phyloP scores from a whole-genome alignment of 2,797 vertebrate genomes.

The Austrolebias charrua region DNA sequence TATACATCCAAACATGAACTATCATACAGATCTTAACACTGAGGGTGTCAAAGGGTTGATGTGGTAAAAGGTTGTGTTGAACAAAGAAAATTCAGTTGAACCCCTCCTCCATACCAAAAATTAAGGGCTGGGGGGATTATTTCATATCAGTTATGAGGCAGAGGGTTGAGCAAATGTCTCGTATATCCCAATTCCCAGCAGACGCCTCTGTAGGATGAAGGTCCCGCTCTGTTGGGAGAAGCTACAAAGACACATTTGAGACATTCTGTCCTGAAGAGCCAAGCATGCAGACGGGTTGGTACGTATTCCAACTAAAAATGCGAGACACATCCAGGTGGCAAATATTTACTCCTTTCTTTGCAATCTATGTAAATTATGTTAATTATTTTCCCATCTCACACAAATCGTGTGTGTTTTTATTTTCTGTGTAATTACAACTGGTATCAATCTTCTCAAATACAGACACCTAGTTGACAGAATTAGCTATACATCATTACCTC shows the following conservation, averaged over 20 bases:
- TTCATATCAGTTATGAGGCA: constrained; percentile 58
- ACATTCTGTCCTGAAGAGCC: constrained; percentile 5
- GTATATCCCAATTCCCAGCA: constrained; percentile 44
- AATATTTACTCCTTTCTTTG: constrained; percentile 8
- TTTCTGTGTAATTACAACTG: constrained; percentile 42
- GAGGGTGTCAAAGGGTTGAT: constrained; percentile 58
- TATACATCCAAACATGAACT: constrained; percentile 19
- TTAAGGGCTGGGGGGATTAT: constrained; percentile 65
- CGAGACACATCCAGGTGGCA: constrained; percentile 28
- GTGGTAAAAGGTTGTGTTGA: constrained; percentile 49
- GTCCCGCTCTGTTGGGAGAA: constrained; percentile 32
- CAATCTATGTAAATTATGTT: constrained; percentile 29
- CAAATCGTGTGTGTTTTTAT: constrained; percentile 4
- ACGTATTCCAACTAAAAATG: constrained; percentile 8
- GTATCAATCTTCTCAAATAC: constrained; percentile 45
- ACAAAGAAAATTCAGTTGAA: constrained; percentile 65
- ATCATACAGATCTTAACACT: constrained; percentile 50
- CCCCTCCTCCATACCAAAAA: constrained; percentile 45
- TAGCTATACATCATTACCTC: constrained; percentile 56
- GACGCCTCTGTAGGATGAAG: constrained; percentile 39
- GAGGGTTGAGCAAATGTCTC: constrained; percentile 57
- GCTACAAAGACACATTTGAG: constrained; percentile 35
- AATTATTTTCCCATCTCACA: background rate
- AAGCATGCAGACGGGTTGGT: background rate
- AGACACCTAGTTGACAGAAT: constrained; percentile 26